A percentile compares a stretch with the other conserved stretches of the same genome.
Conservation (phyloP, 2,888 invertebrate species). For the Argyresthia albistria region DNA sequence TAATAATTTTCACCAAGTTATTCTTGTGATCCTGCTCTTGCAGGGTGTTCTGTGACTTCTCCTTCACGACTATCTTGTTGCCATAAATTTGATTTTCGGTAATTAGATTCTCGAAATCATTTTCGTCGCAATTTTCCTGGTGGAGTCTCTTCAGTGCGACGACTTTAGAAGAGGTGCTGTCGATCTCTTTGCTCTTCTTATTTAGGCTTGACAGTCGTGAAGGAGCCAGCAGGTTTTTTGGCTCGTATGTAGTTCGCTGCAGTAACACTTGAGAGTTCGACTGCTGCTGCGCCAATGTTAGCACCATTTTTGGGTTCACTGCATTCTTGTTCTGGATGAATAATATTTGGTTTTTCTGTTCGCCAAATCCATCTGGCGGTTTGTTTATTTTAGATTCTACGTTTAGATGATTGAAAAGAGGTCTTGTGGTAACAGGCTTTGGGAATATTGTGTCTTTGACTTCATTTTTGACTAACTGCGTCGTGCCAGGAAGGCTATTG, state of each 20-base stretch:
- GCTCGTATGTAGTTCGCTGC: slow-evolving; percentile 46
- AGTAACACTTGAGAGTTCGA: slow-evolving; percentile 49
- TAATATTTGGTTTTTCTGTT: slow-evolving; percentile 53
- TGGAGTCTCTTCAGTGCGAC: slow-evolving; percentile 60
- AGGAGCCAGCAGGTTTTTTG: slow-evolving; percentile 66
- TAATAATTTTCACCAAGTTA: slow-evolving; percentile 19
- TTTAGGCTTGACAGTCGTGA: slow-evolving; percentile 54
- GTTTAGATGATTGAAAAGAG: slow-evolving; percentile 37
- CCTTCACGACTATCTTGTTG: slow-evolving; percentile 70
- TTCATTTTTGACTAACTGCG: slow-evolving; percentile 20
- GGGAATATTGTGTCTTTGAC: slow-evolving; percentile 21
- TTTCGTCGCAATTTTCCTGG: slow-evolving; percentile 63
- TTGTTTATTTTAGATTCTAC: slow-evolving; percentile 35
- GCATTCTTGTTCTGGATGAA: slow-evolving; percentile 50
- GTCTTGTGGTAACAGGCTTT: slow-evolving; percentile 14
- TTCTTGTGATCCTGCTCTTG: slow-evolving; percentile 53
- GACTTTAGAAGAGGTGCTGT: slow-evolving; percentile 47
- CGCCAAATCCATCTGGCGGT: slow-evolving; percentile 35
- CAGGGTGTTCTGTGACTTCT: slow-evolving; percentile 54
- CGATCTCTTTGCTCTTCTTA: slow-evolving; percentile 56
- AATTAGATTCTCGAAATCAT: slow-evolving; percentile 69
- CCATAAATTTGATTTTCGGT: slow-evolving; percentile 71
- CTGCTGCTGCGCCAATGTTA: slow-evolving; percentile 41
- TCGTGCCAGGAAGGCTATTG: too few species aligned
- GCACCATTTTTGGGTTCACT: slow-evolving; percentile 46